Evolutionary conservation across 2,888 invertebrate species (phyloP), one percentile per base, ranked within the genome.

Genomic region (Machimus atricapillus): DNA sequence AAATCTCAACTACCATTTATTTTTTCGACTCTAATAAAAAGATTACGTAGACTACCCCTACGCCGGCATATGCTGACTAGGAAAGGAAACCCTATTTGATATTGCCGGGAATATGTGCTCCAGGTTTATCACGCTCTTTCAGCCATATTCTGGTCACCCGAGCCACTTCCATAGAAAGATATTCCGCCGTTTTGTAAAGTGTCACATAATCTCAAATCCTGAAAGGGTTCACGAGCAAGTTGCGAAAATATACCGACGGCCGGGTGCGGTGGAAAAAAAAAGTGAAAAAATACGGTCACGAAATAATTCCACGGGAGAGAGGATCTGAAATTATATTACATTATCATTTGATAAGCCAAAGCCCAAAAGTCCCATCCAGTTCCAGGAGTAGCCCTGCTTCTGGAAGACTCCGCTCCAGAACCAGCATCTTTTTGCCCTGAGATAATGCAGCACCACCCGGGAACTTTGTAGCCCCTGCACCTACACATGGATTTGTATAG

Each of bases 301-400:
- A 85, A 46, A 85, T 85, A 85, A 74, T 74, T 85, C 85, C 46
- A 85, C 85, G 74, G 85, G 74, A 40, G 31, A 74, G 40, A 46
- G 16, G 85, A 85, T 27, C 43, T 74, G 23, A 85, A 85, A 85
- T 85, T 85, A 85, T 85, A 43, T 85, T 85, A 74, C 52, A 85
- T 74, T 85, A 85, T 85, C 85, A 85, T 85, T 85, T 85, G 85
- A 85, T 86, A 86, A 81, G 86, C 79, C 9, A 86, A 86, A 86
- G 81, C 86, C 81, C 79, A 81, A 86, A 79, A 66, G 66, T 79
- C 81, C 78, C 81, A 86, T 86, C 81, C 27, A 81, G 40, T 79
- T 86, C 14, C 86, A 34, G 78, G 66, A 46, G 16, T 16, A 77
- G 31, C 52, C 43, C 14, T 73, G n/a, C 19, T 86, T 78, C 77